Percentiles rank a stretch among this genome's conserved stretches.
Evolutionary conservation across 1,140 invertebrate genomes (phyloP).

Genomic region (Drosophila auraria): DNA sequence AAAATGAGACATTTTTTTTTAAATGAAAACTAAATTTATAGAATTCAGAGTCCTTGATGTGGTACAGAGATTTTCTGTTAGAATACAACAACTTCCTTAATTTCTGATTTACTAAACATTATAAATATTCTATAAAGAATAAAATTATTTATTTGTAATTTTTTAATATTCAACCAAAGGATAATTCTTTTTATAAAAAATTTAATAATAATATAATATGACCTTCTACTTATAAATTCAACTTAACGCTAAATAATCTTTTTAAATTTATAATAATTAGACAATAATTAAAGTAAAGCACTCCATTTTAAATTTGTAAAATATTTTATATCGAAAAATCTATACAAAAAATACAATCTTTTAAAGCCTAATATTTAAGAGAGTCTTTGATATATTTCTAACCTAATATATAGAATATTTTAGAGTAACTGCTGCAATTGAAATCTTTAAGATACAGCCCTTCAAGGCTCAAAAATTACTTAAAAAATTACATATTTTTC

Average conservation of each 20-base stretch:
- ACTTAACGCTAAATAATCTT: not conserved
- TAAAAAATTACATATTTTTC: fast-evolving
- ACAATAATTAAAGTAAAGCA: not conserved
- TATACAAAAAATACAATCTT: not conserved
- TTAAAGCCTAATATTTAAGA: no score
- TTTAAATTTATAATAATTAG: not conserved
- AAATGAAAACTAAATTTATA: not conserved
- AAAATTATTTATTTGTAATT: not conserved
- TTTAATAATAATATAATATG: not conserved
- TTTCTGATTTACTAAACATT: no score
- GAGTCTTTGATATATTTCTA: no score
- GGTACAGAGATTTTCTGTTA: not conserved
- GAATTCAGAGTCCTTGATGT: fast-evolving
- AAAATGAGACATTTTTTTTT: no score
- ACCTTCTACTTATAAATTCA: not conserved
- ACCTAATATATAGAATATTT: no score
- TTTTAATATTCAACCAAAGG: not conserved
- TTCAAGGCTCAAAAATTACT: no score
- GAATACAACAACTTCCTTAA: no score
- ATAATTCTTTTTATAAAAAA: not conserved
- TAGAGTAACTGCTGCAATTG: no score
- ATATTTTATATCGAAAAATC: not conserved
- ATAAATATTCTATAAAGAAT: no score
- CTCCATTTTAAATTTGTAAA: not conserved
- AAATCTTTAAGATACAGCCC: no score